phyloP scores from a whole-genome alignment of 1,140 invertebrate genomes.

The Cyphomyrmex costatus region DNA sequence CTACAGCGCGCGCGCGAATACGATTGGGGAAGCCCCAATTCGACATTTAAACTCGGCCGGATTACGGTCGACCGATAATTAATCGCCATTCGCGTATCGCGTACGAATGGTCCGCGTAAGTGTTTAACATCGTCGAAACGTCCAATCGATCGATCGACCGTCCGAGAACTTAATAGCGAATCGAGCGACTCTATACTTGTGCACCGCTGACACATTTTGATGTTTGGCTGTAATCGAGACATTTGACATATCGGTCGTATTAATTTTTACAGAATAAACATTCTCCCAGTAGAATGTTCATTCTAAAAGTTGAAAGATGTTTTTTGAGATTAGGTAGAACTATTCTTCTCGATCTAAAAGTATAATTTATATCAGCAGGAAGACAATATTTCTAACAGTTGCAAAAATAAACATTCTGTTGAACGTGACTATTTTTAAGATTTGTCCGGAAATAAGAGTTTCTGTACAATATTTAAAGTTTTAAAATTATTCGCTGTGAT shows the following conservation, averaged over 20 bases:
- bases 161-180: constrained; percentile 6
- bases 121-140: constrained; percentile 66
- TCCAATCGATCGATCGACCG: constrained; percentile 45
- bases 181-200: background rate
- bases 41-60: constrained; percentile 78
- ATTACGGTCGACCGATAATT: constrained; percentile 77
- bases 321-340: too few relatives aligned
- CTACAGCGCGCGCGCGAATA: constrained; percentile 19
- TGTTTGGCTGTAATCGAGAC: background rate
- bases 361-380: too few relatives aligned
- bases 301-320: too few relatives aligned
- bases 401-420: too few relatives aligned
- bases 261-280: too few relatives aligned
- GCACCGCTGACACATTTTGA: background rate
- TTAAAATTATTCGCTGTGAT: too few relatives aligned
- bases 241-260: background rate
- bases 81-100: constrained; percentile 71
- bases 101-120: constrained; percentile 64
- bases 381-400: too few relatives aligned
- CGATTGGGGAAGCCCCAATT: constrained; percentile 75
- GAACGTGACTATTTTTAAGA: too few relatives aligned
- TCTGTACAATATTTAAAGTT: too few relatives aligned
- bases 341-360: too few relatives aligned
- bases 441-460: too few relatives aligned
- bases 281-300: too few relatives aligned